These are phyloP conservation scores for Hydrolagus colliei DNA, from an alignment of 2,797 vertebrate species.

Conservation along the genomic window DNA sequence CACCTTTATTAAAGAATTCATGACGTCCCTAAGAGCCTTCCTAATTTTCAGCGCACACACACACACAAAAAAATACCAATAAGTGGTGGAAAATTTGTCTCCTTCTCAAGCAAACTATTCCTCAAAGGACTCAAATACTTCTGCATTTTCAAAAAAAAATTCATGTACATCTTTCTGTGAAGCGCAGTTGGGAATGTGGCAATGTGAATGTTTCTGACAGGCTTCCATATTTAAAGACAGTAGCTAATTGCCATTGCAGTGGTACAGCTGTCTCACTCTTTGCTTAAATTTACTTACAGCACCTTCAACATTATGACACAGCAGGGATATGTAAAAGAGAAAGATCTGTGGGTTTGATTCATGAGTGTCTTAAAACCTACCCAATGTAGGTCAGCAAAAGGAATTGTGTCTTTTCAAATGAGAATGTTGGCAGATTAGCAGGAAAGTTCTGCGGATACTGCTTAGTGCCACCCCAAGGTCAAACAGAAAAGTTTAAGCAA, in stretches of 20 bases:
- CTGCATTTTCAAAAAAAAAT: neutral
- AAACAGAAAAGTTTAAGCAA: neutral
- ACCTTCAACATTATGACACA: conserved; percentile 25
- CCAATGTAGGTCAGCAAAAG: conserved; percentile 13
- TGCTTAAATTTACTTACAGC: conserved; percentile 21
- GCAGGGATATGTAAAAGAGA: conserved; percentile 28
- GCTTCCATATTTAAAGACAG: conserved; percentile 19
- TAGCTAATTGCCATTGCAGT: conserved; percentile 16
- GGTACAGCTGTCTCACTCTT: conserved; percentile 1
- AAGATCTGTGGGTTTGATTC: conserved; percentile 18
- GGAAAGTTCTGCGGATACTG: neutral
- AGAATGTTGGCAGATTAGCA: conserved; percentile 4
- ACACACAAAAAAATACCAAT: too few relatives aligned
- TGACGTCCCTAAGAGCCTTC: too few relatives aligned
- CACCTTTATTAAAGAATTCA: too few relatives aligned
- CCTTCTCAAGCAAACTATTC: neutral
- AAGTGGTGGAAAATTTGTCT: neutral
- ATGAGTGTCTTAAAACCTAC: conserved; percentile 18
- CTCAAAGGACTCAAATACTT: neutral
- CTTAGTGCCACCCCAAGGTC: neutral
- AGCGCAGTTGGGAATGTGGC: neutral
- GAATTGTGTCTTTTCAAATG: conserved; percentile 14
- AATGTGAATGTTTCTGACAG: conserved; percentile 18
- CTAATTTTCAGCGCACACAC: too few relatives aligned
- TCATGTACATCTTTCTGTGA: neutral